phyloP scores from a whole-genome alignment of 2,797 vertebrate genomes.

The Danio jaintianensis region DNA sequence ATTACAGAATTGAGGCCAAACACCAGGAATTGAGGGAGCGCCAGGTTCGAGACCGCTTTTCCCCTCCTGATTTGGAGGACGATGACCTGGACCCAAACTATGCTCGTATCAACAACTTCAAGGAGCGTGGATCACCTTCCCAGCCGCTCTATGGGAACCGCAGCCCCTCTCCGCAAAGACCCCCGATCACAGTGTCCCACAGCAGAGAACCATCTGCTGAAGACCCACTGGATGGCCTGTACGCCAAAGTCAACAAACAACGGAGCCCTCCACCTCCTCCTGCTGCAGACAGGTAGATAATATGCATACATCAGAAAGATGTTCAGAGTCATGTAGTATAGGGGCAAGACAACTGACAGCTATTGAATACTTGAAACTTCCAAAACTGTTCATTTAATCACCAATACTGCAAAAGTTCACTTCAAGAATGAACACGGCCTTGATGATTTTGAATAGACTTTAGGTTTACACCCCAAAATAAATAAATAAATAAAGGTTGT shows the following conservation, averaged over 20 bases:
- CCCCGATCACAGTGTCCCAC: slow-evolving; percentile 76
- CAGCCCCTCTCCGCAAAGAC: slow-evolving; percentile 65
- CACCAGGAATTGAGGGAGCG: slow-evolving; percentile 89
- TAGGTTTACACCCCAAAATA: no score
- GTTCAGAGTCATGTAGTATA: no score
- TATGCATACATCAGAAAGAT: background rate
- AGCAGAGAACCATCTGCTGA: slow-evolving; percentile 79
- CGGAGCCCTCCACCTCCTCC: slow-evolving; percentile 77
- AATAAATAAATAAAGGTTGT: no score
- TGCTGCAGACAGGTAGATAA: slow-evolving; percentile 84
- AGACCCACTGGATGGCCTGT: slow-evolving; percentile 88
- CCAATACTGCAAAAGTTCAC: no score
- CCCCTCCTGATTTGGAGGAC: slow-evolving; percentile 86
- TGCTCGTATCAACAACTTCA: slow-evolving; percentile 91
- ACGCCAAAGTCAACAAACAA: slow-evolving; percentile 95
- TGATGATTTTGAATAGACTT: no score
- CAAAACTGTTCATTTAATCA: no score
- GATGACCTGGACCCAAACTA: slow-evolving; percentile 95
- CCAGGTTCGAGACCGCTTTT: slow-evolving; percentile 73
- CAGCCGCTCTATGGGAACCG: slow-evolving; percentile 52
- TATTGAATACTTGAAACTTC: no score
- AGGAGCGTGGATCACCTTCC: slow-evolving; percentile 71
- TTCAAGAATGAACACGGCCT: no score
- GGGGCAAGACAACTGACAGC: no score
- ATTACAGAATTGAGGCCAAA: slow-evolving; percentile 87